Percentiles rank a stretch among this genome's conserved stretches.
Evolutionary conservation across 2,797 vertebrate genomes (phyloP).

Genomic region (Malurus splendens): DNA sequence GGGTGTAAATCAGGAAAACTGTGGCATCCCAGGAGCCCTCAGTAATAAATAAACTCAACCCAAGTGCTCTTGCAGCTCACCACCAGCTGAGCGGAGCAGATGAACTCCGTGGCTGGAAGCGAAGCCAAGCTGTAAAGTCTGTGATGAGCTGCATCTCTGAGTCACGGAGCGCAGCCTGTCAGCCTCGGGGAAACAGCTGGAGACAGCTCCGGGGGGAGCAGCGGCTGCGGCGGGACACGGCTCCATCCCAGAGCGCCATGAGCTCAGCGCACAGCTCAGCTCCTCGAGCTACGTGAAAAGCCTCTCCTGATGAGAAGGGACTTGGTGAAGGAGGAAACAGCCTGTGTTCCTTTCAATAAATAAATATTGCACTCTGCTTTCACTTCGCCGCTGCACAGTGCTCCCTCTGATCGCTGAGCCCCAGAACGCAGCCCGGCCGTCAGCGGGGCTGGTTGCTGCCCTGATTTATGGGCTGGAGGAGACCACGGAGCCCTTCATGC

Average conservation of each 20-base stretch:
- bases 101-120: not conserved
- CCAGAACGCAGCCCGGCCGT: rapidly evolving
- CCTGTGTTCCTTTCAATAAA: not conserved
- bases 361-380: not conserved
- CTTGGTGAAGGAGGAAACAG: not conserved
- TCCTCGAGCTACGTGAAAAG: not conserved
- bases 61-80: not conserved
- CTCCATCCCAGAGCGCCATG: not conserved
- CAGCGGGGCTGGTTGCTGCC: not conserved
- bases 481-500: not conserved
- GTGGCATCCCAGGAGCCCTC: not conserved
- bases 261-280: not conserved
- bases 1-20: not conserved
- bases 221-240: rapidly evolving
- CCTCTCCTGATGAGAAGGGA: not conserved
- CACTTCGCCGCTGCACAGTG: not conserved
- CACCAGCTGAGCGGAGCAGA: not conserved
- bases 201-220: not conserved
- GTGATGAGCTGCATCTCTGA: not conserved
- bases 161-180: not conserved
- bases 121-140: not conserved
- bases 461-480: not conserved
- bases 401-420: not conserved
- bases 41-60: conserved; percentile 13
- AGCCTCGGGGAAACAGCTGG: not conserved